A percentile compares a stretch with the other conserved stretches of the same genome.
phyloP scores from a whole-genome alignment of 2,797 vertebrate genomes.

The Sebastes cheni region DNA sequence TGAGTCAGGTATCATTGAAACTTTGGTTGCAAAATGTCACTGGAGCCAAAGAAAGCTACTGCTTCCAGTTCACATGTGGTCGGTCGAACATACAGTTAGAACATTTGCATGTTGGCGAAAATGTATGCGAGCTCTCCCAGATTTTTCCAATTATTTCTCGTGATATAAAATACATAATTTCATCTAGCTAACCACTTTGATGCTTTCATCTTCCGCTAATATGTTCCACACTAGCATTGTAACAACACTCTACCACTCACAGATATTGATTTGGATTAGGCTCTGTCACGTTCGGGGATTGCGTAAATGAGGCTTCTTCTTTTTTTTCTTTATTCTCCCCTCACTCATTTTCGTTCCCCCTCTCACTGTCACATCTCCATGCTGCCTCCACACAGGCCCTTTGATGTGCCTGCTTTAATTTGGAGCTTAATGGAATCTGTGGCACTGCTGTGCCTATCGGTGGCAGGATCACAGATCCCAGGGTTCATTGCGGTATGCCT shows the following conservation, averaged over 20 bases:
- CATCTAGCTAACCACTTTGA: conserved; percentile 73
- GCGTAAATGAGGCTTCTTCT: conserved; percentile 70
- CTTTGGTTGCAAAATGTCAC: conserved; percentile 10
- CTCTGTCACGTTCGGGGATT: conserved; percentile 74
- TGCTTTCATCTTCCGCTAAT: conserved; percentile 79
- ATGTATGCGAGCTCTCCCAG: conserved; percentile 41
- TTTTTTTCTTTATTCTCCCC: conserved; percentile 57
- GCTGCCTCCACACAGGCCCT: conserved; percentile 75
- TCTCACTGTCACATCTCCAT: conserved; percentile 74
- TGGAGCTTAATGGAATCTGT: conserved; percentile 85
- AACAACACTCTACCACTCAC: conserved; percentile 74
- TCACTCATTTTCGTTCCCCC: conserved; percentile 70
- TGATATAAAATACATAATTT: conserved; percentile 77
- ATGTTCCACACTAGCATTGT: conserved; percentile 74
- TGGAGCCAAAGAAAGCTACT: conserved; percentile 23
- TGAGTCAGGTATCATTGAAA: conserved; percentile 38
- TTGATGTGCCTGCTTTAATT: conserved; percentile 87
- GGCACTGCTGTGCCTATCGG: conserved; percentile 79
- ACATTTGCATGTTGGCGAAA: conserved; percentile 56
- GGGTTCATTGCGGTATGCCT: conserved; percentile 77
- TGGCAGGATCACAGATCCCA: conserved; percentile 82
- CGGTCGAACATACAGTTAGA: conserved; percentile 13
- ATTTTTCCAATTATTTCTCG: conserved; percentile 71
- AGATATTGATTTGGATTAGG: conserved; percentile 81
- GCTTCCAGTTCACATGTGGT: conserved; percentile 35